phyloP scores from a whole-genome alignment of 1,140 invertebrate species.

The Scaptomyza graminum region DNA sequence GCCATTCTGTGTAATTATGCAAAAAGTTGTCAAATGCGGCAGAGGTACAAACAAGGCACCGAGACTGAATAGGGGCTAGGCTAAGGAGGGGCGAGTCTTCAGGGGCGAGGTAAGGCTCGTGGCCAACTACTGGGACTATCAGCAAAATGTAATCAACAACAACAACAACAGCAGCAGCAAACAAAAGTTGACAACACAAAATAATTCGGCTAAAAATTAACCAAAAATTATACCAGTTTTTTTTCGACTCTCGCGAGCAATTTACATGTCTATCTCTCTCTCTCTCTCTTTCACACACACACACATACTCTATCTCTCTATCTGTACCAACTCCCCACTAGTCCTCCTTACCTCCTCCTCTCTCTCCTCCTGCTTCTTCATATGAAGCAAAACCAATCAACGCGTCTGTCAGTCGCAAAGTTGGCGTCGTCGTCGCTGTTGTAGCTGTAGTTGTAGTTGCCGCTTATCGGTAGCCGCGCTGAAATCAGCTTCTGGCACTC shows the following conservation, averaged over 20 bases:
- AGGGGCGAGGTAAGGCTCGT: too few species aligned
- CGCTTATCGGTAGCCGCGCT: constrained; percentile 79
- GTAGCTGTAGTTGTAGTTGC: constrained; percentile 7
- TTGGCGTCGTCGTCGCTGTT: constrained; percentile 2
- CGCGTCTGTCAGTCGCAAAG: constrained; percentile 70
- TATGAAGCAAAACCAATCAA: constrained; percentile 80
- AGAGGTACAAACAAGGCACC: constrained; percentile 20
- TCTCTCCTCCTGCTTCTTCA: constrained; percentile 1
- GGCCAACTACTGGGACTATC: constrained; percentile 47
- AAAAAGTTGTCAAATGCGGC: constrained; percentile 76
- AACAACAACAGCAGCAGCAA: constrained; percentile 35
- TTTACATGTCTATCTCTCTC: constrained; percentile 78
- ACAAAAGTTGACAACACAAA: not conserved
- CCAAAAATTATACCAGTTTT: constrained; percentile 67
- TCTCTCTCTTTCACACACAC: not conserved
- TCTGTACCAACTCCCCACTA: not conserved
- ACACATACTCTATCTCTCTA: not conserved
- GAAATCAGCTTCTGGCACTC: constrained; percentile 83
- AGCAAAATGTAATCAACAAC: constrained; percentile 66
- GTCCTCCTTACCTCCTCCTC: constrained; percentile 7
- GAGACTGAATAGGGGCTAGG: constrained; percentile 1
- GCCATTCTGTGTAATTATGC: constrained; percentile 62
- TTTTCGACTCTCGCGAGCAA: constrained; percentile 49
- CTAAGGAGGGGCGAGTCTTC: not conserved
- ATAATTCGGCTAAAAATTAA: constrained; percentile 30